Percentiles rank a stretch among this genome's conserved stretches.
These are phyloP conservation scores for Eristalis intricaria DNA, from an alignment of 2,888 invertebrate genomes.

Conservation along the genomic window DNA sequence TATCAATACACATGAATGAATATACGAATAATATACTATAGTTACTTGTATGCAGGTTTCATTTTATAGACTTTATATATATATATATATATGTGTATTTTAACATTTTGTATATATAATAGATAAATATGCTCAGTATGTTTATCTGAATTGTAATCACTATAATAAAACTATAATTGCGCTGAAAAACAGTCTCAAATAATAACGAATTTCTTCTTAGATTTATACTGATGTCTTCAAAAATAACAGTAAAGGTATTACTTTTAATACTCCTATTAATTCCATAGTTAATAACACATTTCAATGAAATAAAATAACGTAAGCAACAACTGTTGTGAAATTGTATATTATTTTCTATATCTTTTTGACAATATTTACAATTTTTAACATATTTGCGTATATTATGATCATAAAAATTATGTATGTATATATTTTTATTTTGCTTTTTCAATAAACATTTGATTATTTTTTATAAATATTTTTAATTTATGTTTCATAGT, in stretches of 20 bases:
- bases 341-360: conserved; percentile 26
- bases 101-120: conserved; percentile 23
- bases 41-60: conserved; percentile 16
- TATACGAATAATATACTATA: neutral
- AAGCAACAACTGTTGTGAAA: conserved; percentile 42
- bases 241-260: neutral
- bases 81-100: conserved; percentile 26
- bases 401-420: conserved; percentile 61
- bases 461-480: conserved; percentile 57
- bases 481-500: conserved; percentile 43
- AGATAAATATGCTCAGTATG: conserved; percentile 38
- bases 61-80: conserved; percentile 23
- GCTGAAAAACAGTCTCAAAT: conserved; percentile 69
- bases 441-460: conserved; percentile 64
- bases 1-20: conserved; percentile 14
- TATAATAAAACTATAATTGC: conserved; percentile 65
- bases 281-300: conserved; percentile 17
- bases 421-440: conserved; percentile 45
- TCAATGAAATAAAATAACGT: conserved; percentile 32
- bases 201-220: conserved; percentile 38
- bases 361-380: conserved; percentile 61
- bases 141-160: conserved; percentile 35
- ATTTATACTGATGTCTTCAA: conserved; percentile 18
- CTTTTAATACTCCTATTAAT: neutral
- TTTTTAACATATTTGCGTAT: conserved; percentile 54